phyloP scores from a whole-genome alignment of 2,797 vertebrate genomes.

The Tolypeutes matacus region DNA sequence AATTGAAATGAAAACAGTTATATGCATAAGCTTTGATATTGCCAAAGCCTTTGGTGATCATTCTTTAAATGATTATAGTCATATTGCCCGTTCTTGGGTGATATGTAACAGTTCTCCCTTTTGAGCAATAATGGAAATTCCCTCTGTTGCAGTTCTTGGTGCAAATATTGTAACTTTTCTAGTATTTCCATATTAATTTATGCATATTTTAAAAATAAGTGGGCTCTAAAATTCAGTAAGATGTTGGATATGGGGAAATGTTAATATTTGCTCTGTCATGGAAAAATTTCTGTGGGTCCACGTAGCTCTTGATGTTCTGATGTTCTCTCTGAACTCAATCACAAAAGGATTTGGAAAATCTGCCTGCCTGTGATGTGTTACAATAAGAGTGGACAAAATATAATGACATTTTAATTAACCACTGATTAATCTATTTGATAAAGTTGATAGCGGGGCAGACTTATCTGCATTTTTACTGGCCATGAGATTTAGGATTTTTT shows the following conservation, averaged over 20 bases:
- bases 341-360: conserved; percentile 28
- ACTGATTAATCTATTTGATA: background rate
- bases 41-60: background rate
- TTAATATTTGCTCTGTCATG: background rate
- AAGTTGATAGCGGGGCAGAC: background rate
- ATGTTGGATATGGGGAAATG: background rate
- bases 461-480: background rate
- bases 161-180: background rate
- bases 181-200: background rate
- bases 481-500: background rate
- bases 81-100: background rate
- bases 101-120: background rate
- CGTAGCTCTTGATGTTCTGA: background rate
- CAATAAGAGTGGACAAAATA: background rate
- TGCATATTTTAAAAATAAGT: background rate
- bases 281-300: background rate
- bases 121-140: background rate
- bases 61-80: background rate
- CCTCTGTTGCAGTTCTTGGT: background rate
- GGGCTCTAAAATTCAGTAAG: background rate
- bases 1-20: background rate
- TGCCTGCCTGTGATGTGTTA: background rate
- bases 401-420: background rate
- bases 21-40: background rate
- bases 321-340: background rate